A percentile compares a stretch with the other conserved stretches of the same genome.
phyloP scores from a whole-genome alignment of 1,140 invertebrate genomes.

The Anoplophora glabripennis region DNA sequence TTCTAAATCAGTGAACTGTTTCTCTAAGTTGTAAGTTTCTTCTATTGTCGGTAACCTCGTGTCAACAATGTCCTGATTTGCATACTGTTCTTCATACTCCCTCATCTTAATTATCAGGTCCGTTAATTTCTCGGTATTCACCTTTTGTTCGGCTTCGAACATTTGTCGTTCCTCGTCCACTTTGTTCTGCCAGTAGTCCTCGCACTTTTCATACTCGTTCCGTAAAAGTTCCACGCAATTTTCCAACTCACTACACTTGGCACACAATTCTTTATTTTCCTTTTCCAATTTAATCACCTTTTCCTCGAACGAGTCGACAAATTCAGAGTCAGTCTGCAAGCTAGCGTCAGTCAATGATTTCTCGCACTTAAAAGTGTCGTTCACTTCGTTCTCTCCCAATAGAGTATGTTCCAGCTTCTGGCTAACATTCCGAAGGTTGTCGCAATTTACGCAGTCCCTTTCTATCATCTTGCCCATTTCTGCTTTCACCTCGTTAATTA shows the following conservation, averaged over 20 bases:
- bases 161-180: constrained; percentile 73
- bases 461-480: constrained; percentile 30
- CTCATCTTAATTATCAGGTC: constrained; percentile 71
- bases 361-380: constrained; percentile 1
- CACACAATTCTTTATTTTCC: constrained; percentile 53
- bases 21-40: constrained; percentile 70
- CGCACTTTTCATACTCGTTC: constrained; percentile 76
- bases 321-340: constrained; percentile 18
- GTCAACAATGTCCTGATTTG: constrained; percentile 48
- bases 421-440: constrained; percentile 23
- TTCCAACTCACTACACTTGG: constrained; percentile 66
- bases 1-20: constrained; percentile 69
- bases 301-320: constrained; percentile 22
- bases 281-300: constrained; percentile 33
- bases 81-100: constrained; percentile 77
- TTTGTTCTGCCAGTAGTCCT: constrained; percentile 80
- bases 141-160: constrained; percentile 72
- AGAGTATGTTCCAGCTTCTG: constrained; percentile 28
- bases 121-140: constrained; percentile 73
- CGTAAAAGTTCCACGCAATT: constrained; percentile 68
- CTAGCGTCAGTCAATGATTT: constrained; percentile 19
- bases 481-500: constrained; percentile 24
- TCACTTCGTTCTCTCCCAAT: not conserved
- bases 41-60: constrained; percentile 69
- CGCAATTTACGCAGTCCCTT: constrained; percentile 28